A percentile compares a stretch with the other conserved stretches of the same genome.
Evolutionary conservation across 2,113 vertebrate genomes (phyloP).

Genomic region (Anas platyrhynchos): DNA sequence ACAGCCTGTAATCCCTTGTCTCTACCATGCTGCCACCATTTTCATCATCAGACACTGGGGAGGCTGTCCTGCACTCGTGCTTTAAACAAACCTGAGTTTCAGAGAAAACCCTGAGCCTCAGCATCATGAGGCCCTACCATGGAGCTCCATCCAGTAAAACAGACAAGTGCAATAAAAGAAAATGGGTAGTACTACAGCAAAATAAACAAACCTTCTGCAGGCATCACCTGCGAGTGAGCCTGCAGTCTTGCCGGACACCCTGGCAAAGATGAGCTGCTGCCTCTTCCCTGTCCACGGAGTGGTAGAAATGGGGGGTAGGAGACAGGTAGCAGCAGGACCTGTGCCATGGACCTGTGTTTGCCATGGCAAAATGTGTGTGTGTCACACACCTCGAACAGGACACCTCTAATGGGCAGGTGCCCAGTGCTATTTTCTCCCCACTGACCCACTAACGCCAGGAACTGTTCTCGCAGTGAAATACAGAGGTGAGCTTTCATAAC

Average conservation of each 20-base stretch:
- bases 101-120: neutral
- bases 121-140: neutral
- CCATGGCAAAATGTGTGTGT: neutral
- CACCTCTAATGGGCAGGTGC: neutral
- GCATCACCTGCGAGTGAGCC: neutral
- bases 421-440: neutral
- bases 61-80: neutral
- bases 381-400: neutral
- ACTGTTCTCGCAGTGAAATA: neutral
- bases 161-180: neutral
- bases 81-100: neutral
- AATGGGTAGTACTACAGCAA: neutral
- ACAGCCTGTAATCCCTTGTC: neutral
- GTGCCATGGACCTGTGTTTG: neutral
- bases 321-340: neutral
- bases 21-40: neutral
- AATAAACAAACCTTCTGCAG: neutral
- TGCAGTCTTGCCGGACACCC: neutral
- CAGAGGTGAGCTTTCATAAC: neutral
- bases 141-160: neutral
- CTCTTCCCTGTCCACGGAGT: neutral
- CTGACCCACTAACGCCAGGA: neutral
- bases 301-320: neutral
- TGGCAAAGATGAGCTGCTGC: neutral
- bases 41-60: accelerated